Percentiles rank a stretch among this genome's conserved stretches.
Evolutionary conservation across 2,888 invertebrate species (phyloP).

Genomic region (Rhagophthalmus giganteus): DNA sequence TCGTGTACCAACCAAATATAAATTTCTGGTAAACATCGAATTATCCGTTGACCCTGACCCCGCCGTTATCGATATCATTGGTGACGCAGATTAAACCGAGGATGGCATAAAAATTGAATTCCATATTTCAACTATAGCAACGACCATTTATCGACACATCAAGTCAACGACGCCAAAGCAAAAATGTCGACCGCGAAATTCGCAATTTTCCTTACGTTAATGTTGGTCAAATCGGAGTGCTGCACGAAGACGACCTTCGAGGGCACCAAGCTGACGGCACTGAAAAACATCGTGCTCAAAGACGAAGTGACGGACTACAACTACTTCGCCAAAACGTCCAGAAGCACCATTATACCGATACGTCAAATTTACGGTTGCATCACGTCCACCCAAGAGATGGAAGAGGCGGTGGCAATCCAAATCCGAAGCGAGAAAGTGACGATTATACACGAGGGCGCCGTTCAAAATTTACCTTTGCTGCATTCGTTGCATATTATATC

Average conservation of each 20-base stretch:
- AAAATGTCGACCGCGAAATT: conserved; percentile 12
- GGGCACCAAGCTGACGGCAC: conserved; percentile 13
- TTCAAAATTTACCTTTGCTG: conserved; percentile 34
- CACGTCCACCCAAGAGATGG: conserved; percentile 9
- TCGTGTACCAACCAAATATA: too few species aligned
- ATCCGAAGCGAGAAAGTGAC: conserved; percentile 14
- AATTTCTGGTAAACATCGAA: too few species aligned
- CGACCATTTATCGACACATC: background rate
- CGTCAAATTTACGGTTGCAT: conserved; percentile 14
- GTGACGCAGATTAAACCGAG: conserved; percentile 1
- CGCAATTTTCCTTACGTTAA: background rate
- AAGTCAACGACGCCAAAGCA: background rate
- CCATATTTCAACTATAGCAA: background rate
- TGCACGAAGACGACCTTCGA: conserved; percentile 19
- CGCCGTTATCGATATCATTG: background rate
- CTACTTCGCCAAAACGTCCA: conserved; percentile 11
- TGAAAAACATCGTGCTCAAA: conserved; percentile 6
- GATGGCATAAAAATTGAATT: conserved; percentile 1
- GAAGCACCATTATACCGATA: conserved; percentile 10
- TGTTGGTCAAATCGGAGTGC: conserved; percentile 3
- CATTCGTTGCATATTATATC: conserved; percentile 22
- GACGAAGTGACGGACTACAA: conserved; percentile 21
- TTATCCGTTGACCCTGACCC: conserved; percentile 2
- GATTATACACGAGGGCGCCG: conserved; percentile 24
- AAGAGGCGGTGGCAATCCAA: conserved; percentile 22